Base-by-base conservation (phyloP, 2,888 invertebrate species). In the Acleris laterana region DNA sequence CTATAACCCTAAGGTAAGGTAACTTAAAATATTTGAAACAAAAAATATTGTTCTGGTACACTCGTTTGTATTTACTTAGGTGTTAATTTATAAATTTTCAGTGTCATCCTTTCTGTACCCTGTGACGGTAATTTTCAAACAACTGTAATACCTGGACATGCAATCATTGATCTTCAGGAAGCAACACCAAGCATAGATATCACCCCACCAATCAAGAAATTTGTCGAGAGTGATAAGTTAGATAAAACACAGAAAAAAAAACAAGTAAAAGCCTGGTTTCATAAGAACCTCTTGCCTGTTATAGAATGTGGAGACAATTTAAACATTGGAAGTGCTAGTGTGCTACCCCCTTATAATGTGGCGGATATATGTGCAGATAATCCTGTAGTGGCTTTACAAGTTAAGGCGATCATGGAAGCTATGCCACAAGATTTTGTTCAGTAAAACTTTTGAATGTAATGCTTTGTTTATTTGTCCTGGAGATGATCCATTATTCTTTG, bases 341-440 rank as follows among this genome's bases (percentile, higher is more conserved):
- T 92, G 64, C 69, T 92, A 53, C 83, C 87, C 28, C 91, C 92
- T 1, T 92, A 90, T 52, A 77, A 70, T 68, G 71, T 74, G 22
- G 73, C 70, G 50, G 84, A 88, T 74, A 82, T 92, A 68, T 88
- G 86, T 76, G 84, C 90, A 17, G 85, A 86, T 19, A 92, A 86
- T 71, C 81, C 88, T 48, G 80, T 88, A 46, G 80, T 91, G 25
- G 84, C 83, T 16, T 74, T 83, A 70, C 88, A 87, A 74, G 80
- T 90, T 61, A 85, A 74, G 69, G 86, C 82, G 74, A 71, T 90
- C 2, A 80, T 92, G 58, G 81, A 83, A 52, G 81, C 72, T 69
- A 89, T 91, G 87, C 90, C 90, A 46, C 69, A 71, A n/a, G 76
- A 85, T 71, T 84, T 42, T n/a, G n/a, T 16, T 44, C 44, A 44